These are phyloP conservation scores for Chiloscyllium plagiosum DNA, from an alignment of 2,113 vertebrate species.

Conservation along the genomic window DNA sequence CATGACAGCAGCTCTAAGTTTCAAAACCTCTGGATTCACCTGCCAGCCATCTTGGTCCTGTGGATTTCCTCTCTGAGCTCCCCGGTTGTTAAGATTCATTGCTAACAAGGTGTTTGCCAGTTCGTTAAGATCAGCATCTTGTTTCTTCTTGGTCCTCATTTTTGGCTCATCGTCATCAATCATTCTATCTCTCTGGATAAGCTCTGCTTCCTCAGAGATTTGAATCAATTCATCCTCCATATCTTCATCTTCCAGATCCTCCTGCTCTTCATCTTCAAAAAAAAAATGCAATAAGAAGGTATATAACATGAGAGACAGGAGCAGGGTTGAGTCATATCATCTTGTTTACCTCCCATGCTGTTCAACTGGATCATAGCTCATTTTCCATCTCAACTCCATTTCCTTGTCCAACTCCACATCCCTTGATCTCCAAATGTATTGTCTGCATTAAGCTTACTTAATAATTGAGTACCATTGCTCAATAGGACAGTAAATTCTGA, in stretches of 20 bases:
- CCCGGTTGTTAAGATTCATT: constrained; percentile 58
- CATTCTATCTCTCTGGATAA: constrained; percentile 77
- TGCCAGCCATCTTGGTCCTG: constrained; percentile 42
- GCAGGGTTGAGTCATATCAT: not conserved
- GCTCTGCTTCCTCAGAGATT: constrained; percentile 74
- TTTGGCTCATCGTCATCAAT: constrained; percentile 62
- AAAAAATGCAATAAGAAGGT: not conserved
- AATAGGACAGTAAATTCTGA: not conserved
- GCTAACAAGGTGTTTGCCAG: constrained; percentile 62
- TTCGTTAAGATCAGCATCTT: constrained; percentile 42
- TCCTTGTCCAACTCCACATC: not conserved
- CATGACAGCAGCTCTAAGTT: not conserved
- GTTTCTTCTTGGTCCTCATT: constrained; percentile 44
- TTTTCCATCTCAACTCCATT: not conserved
- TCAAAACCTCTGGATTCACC: constrained; percentile 45
- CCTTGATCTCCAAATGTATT: not conserved
- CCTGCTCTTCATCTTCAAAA: constrained; percentile 41
- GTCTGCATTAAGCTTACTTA: not conserved
- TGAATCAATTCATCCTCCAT: constrained; percentile 60
- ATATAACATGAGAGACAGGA: too few relatives aligned
- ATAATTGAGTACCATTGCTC: not conserved
- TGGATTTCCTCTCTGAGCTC: constrained; percentile 40
- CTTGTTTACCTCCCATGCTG: too few relatives aligned
- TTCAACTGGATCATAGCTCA: not conserved
- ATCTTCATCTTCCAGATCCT: constrained; percentile 47